These are phyloP conservation scores for Coregonus sp. DNA, from an alignment of 2,797 vertebrate species.

Conservation along the genomic window DNA sequence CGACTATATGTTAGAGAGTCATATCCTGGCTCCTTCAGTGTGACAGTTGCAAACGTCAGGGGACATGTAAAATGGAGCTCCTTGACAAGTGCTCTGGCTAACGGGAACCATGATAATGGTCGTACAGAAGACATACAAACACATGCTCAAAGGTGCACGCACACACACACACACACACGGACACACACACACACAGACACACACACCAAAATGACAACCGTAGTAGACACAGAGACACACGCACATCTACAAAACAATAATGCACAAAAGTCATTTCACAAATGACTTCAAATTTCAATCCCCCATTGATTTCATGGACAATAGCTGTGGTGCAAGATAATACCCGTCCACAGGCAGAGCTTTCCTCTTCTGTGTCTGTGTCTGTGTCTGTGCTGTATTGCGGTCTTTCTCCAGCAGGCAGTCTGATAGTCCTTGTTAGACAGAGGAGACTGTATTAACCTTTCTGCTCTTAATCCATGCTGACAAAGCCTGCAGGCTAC, in stretches of 20 bases:
- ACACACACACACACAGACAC: not conserved
- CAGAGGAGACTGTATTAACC: conserved; percentile 38
- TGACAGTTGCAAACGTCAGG: not conserved
- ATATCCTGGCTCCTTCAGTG: not conserved
- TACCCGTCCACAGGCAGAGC: too few relatives aligned
- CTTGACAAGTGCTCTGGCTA: not conserved
- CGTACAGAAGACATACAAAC: not conserved
- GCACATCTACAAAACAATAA: not conserved
- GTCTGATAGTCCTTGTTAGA: conserved; percentile 16
- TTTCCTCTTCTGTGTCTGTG: not conserved
- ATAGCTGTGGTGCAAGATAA: not conserved
- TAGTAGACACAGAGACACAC: too few relatives aligned
- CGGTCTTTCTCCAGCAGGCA: not conserved
- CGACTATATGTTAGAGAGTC: not conserved
- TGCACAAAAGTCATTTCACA: not conserved
- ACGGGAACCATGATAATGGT: not conserved
- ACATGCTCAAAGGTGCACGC: not conserved
- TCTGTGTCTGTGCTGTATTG: not conserved
- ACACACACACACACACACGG: not conserved
- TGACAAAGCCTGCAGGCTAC: conserved; percentile 41
- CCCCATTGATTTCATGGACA: not conserved
- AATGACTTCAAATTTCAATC: not conserved
- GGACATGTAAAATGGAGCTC: not conserved
- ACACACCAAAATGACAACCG: too few relatives aligned
- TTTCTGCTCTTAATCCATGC: conserved; percentile 43